These are phyloP conservation scores for Ophion costatus DNA, from an alignment of 2,888 invertebrate genomes.

Conservation along the genomic window DNA sequence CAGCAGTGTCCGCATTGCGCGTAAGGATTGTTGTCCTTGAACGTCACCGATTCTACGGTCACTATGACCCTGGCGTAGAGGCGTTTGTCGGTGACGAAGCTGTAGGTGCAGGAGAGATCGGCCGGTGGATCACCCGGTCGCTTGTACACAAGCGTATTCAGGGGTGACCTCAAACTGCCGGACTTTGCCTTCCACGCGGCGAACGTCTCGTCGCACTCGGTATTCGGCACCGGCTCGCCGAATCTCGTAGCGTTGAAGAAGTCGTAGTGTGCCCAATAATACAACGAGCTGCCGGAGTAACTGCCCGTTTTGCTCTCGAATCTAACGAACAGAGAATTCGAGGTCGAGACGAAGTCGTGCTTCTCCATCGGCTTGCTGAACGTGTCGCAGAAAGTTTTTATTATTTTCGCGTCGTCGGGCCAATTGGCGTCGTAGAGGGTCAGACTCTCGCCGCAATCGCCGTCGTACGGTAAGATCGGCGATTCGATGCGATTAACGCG, in stretches of 20 bases:
- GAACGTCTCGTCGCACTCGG: constrained; percentile 94
- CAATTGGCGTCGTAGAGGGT: constrained; percentile 95
- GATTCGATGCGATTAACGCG: constrained; percentile 95
- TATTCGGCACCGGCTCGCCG: constrained; percentile 90
- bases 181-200: constrained; percentile 92
- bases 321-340: constrained; percentile 93
- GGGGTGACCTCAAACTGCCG: constrained; percentile 91
- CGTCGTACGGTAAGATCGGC: constrained; percentile 93
- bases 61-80: constrained; percentile 92
- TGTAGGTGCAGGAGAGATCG: constrained; percentile 92
- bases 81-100: constrained; percentile 92
- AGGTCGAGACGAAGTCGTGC: constrained; percentile 95
- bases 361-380: constrained; percentile 97
- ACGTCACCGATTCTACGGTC: constrained; percentile 91
- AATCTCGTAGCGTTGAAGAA: constrained; percentile 96
- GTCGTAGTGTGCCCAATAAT: constrained; percentile 97
- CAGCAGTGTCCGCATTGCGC: constrained; percentile 92
- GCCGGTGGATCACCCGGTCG: constrained; percentile 88
- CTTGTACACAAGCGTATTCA: constrained; percentile 95
- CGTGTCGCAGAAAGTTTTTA: constrained; percentile 97
- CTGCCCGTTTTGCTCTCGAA: constrained; percentile 97
- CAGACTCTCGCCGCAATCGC: constrained; percentile 95
- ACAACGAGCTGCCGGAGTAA: constrained; percentile 96
- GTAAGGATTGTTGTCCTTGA: constrained; percentile 85
- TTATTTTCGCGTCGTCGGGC: constrained; percentile 95